Conservation (phyloP, 2,888 invertebrate species). For the Tolmerus cingulatus region DNA sequence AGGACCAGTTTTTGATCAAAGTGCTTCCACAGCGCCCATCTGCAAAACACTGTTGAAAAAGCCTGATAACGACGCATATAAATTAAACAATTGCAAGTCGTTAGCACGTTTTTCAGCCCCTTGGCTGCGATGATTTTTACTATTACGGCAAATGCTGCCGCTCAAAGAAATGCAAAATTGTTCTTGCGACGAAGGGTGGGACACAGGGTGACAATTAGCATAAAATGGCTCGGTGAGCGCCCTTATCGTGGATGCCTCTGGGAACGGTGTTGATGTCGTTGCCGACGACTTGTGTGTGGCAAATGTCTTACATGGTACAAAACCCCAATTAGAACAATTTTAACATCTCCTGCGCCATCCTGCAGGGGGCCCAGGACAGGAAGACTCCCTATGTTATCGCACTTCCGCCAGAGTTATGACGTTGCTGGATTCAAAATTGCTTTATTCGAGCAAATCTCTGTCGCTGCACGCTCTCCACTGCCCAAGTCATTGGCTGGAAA, state of each 20-base stretch:
- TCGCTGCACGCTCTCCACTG: background rate
- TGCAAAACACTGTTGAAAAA: background rate
- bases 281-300: conserved; percentile 12
- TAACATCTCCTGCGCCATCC: conserved; percentile 18
- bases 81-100: conserved; percentile 37
- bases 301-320: conserved; percentile 35
- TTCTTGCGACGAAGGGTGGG: background rate
- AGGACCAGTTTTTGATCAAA: background rate
- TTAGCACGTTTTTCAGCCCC: conserved; percentile 21
- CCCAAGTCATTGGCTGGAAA: background rate
- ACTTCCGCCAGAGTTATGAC: conserved; percentile 10
- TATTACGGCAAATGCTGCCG: background rate
- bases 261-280: background rate
- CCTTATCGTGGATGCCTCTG: background rate
- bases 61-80: background rate
- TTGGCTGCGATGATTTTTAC: conserved; percentile 1
- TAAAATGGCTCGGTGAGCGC: background rate
- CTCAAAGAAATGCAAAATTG: conserved; percentile 14
- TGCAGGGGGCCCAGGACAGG: background rate
- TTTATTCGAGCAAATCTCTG: conserved; percentile 12
- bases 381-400: background rate
- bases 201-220: conserved; percentile 17
- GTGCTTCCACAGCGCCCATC: background rate
- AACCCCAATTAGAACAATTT: conserved; percentile 39
- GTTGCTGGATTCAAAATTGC: conserved; percentile 10